Evolutionary conservation across 2,888 invertebrate genomes (phyloP).

Genomic region (Cephus rjabovi): DNA sequence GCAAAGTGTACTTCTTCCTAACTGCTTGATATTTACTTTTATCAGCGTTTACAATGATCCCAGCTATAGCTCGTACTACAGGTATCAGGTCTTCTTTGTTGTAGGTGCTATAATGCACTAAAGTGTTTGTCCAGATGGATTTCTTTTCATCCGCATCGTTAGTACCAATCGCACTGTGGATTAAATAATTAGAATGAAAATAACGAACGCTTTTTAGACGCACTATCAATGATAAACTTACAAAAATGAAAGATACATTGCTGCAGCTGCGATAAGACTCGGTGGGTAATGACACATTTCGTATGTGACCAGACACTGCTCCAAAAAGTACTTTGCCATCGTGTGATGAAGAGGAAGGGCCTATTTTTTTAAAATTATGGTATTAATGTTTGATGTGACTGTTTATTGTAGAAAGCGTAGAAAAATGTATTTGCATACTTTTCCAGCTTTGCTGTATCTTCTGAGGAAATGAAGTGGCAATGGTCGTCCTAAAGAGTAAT

Average conservation of each 20-base stretch:
- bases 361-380: conserved; percentile 59
- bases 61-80: conserved; percentile 77
- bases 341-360: conserved; percentile 78
- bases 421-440: conserved; percentile 44
- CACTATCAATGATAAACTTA: conserved; percentile 49
- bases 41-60: conserved; percentile 76
- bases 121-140: conserved; percentile 78
- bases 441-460: conserved; percentile 75
- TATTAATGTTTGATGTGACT: too few relatives aligned
- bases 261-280: conserved; percentile 86
- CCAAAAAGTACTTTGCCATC: conserved; percentile 91
- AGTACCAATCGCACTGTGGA: conserved; percentile 49
- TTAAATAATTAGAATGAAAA: conserved; percentile 21
- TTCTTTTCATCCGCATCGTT: conserved; percentile 63
- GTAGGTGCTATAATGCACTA: conserved; percentile 84
- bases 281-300: conserved; percentile 82
- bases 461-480: conserved; percentile 90
- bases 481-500: conserved; percentile 87
- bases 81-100: conserved; percentile 76
- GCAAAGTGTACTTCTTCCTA: conserved; percentile 74
- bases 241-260: conserved; percentile 80
- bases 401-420: background rate
- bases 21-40: conserved; percentile 79
- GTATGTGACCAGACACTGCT: conserved; percentile 85
- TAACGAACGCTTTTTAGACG: conserved; percentile 5